Conservation (phyloP, 2,888 invertebrate genomes). For the Pocota personata region DNA sequence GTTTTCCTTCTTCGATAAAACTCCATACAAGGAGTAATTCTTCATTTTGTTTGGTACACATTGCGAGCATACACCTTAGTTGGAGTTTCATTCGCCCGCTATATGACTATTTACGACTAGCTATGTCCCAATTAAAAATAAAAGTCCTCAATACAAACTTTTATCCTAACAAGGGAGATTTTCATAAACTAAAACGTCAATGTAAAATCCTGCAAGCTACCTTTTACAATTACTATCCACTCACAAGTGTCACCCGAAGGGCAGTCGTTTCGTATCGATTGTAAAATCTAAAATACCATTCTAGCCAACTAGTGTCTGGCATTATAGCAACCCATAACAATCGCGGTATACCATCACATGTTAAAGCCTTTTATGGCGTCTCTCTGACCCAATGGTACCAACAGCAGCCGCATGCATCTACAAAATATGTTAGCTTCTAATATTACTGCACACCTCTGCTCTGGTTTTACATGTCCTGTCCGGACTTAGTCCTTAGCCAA, state of each 20-base stretch:
- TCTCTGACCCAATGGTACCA: constrained; percentile 38
- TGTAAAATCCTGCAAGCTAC: neutral
- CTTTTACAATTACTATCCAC: constrained; percentile 27
- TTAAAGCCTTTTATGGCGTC: constrained; percentile 52
- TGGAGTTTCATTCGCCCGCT: no score
- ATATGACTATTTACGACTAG: no score
- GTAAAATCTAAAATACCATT: constrained; percentile 62
- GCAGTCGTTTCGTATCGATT: constrained; percentile 50
- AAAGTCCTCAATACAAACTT: neutral
- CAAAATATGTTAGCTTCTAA: constrained; percentile 59
- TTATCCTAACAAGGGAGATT: neutral
- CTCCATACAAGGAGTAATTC: no score
- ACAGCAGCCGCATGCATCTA: constrained; percentile 27
- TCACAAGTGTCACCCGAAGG: constrained; percentile 31
- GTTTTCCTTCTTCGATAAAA: no score
- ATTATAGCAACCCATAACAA: constrained; percentile 55
- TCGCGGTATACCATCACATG: constrained; percentile 54
- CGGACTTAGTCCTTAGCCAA: constrained; percentile 28
- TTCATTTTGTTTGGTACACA: no score
- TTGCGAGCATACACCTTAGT: no score
- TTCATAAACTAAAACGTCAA: neutral
- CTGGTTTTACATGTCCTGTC: constrained; percentile 5
- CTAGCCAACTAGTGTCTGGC: constrained; percentile 29
- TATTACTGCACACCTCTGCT: constrained; percentile 54
- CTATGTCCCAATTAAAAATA: no score